phyloP scores from a whole-genome alignment of 2,113 vertebrate species.

The Etia nguti region DNA sequence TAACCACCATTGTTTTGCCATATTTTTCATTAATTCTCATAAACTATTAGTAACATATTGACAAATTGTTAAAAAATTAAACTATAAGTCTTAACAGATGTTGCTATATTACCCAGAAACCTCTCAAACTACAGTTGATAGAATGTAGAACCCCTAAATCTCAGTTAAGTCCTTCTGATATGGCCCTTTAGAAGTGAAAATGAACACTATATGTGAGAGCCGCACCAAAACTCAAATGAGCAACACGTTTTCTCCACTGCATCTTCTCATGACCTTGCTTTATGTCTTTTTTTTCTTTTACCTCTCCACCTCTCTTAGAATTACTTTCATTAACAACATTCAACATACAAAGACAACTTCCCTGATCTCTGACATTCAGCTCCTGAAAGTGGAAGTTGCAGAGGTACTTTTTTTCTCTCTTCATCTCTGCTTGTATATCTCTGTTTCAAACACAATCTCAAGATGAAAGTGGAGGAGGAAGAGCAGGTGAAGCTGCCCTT shows the following conservation, averaged over 20 bases:
- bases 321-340: background rate
- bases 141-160: background rate
- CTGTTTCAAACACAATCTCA: background rate
- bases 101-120: background rate
- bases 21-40: background rate
- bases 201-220: background rate
- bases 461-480: conserved; percentile 11
- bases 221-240: background rate
- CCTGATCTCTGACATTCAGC: conserved; percentile 2
- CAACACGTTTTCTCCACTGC: background rate
- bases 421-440: background rate
- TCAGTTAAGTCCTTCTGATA: background rate
- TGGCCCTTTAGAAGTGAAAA: background rate
- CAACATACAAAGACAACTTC: background rate
- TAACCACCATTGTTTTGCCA: background rate
- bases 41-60: background rate
- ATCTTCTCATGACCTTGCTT: background rate
- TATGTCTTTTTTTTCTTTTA: background rate
- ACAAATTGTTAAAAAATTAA: background rate
- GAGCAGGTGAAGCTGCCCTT: background rate
- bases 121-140: background rate
- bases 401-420: background rate
- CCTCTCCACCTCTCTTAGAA: background rate
- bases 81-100: background rate
- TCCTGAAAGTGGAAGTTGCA: background rate